Conservation (phyloP, 2,797 vertebrate species). For the Gambelia wislizenii region DNA sequence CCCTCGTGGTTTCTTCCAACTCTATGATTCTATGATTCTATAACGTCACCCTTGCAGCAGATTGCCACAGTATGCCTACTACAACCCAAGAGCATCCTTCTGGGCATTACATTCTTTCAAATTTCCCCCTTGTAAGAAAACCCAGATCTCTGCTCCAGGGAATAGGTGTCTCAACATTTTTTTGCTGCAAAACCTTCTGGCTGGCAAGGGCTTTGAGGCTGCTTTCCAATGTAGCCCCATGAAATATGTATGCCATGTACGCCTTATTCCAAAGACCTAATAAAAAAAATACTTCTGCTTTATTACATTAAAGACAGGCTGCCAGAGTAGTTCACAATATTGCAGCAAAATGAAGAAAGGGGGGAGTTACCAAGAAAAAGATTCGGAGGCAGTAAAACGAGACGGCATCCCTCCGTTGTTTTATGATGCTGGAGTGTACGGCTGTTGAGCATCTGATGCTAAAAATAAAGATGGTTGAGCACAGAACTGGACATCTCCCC, state of each 20-base stretch:
- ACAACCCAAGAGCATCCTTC: too few species aligned
- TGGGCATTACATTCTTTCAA: neutral
- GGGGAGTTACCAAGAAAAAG: conserved; percentile 49
- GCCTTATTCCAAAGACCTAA: conserved; percentile 64
- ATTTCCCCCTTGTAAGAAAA: too few species aligned
- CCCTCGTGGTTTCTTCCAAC: too few species aligned
- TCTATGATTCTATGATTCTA: too few species aligned
- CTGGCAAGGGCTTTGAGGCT: neutral
- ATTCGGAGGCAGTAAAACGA: conserved; percentile 57
- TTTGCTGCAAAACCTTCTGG: neutral
- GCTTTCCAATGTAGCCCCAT: conserved; percentile 28
- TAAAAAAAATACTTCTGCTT: conserved; percentile 65
- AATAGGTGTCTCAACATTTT: neutral
- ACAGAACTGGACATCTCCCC: conserved; percentile 39
- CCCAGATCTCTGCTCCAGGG: neutral
- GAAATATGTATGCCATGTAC: conserved; percentile 56
- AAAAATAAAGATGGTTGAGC: conserved; percentile 57
- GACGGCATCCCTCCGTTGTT: conserved; percentile 50
- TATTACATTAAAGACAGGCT: conserved; percentile 56
- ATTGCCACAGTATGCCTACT: neutral
- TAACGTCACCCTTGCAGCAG: neutral
- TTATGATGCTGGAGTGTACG: conserved; percentile 38
- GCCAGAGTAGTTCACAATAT: conserved; percentile 54
- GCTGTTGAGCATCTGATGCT: conserved; percentile 38
- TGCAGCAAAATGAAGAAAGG: conserved; percentile 65